Evolutionary conservation across 2,113 vertebrate species (phyloP).

Genomic region (Chaetodon trifascialis): DNA sequence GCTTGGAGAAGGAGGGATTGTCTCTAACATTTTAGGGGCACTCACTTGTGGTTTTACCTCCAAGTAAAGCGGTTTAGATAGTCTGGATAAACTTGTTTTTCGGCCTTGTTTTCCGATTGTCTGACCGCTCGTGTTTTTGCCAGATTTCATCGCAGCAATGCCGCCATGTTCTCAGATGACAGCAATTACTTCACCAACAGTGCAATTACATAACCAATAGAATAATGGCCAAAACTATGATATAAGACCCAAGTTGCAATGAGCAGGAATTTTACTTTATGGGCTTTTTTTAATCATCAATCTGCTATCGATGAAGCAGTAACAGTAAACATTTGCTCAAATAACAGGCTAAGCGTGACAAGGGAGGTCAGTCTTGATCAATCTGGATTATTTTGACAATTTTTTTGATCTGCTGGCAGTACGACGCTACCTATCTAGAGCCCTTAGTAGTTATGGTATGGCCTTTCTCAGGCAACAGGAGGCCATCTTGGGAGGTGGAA

Average conservation of each 20-base stretch:
- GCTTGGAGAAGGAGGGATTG: neutral
- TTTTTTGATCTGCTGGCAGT: neutral
- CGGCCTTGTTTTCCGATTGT: neutral
- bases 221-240: conserved; percentile 10
- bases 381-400: neutral
- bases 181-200: neutral
- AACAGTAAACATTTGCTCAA: neutral
- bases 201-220: conserved; percentile 6
- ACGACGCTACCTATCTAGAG: neutral
- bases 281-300: neutral
- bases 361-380: neutral
- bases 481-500: conserved; percentile 67
- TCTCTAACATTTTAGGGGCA: neutral
- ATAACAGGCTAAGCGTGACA: neutral
- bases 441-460: conserved; percentile 20
- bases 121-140: neutral
- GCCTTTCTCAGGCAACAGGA: conserved; percentile 54
- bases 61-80: neutral
- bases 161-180: neutral
- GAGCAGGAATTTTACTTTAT: too few relatives aligned
- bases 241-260: neutral
- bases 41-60: neutral
- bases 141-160: neutral
- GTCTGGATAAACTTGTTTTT: conserved; percentile 18
- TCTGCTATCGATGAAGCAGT: neutral